phyloP scores from a whole-genome alignment of 2,888 invertebrate species.

The Tubulanus polymorphus region DNA sequence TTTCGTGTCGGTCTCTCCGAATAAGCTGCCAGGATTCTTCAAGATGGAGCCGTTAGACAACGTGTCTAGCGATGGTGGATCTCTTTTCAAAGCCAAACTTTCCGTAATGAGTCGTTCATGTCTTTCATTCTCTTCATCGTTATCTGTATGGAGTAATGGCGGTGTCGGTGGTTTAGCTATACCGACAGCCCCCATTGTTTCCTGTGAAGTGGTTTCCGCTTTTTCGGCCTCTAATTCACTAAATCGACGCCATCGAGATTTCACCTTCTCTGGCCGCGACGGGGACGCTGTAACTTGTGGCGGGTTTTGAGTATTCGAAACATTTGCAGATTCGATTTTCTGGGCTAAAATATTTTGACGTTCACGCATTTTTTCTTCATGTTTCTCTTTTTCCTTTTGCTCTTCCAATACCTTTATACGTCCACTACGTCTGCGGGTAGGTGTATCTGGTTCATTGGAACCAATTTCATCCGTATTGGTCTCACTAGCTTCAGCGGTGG shows the following conservation, averaged over 20 bases:
- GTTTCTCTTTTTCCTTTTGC: slow-evolving; percentile 7
- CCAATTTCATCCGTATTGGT: neutral
- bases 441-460: neutral
- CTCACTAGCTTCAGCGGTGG: no score
- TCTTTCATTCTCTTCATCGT: neutral
- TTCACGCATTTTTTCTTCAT: neutral
- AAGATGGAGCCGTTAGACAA: neutral
- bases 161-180: neutral
- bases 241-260: neutral
- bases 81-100: neutral
- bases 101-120: neutral
- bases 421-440: slow-evolving; percentile 3
- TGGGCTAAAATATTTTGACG: no score
- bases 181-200: neutral
- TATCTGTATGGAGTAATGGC: neutral
- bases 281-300: no score
- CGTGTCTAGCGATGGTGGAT: neutral
- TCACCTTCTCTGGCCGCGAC: neutral
- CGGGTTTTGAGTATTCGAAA: no score
- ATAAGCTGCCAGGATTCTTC: neutral
- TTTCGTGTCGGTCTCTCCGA: neutral
- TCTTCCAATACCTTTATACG: slow-evolving; percentile 5
- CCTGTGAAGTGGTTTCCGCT: neutral
- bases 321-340: neutral
- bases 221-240: neutral